Percentiles rank a stretch among this genome's conserved stretches.
Evolutionary conservation across 1,140 invertebrate genomes (phyloP).

Genomic region (Platorchestia sp.): DNA sequence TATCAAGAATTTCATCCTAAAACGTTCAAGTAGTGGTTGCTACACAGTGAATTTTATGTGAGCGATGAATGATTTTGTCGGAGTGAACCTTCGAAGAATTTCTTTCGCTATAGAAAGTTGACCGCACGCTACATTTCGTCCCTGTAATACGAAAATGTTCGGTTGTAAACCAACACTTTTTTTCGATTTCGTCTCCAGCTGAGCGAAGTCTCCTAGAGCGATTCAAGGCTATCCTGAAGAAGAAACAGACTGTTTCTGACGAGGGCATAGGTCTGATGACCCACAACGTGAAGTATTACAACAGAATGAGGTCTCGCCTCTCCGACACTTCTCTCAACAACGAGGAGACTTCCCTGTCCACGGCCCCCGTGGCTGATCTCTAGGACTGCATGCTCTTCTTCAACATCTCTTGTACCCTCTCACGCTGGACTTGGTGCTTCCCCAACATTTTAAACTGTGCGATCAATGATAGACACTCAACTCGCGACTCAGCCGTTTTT

Average conservation of each 20-base stretch:
- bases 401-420: not conserved
- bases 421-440: not conserved
- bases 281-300: slow-evolving; percentile 70
- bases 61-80: not conserved
- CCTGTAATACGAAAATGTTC: not conserved
- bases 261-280: slow-evolving; percentile 69
- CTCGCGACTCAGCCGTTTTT: not conserved
- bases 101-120: not conserved
- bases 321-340: slow-evolving; percentile 63
- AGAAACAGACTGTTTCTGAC: slow-evolving; percentile 54
- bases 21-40: not conserved
- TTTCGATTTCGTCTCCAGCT: slow-evolving; percentile 48
- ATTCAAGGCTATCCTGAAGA: slow-evolving; percentile 57
- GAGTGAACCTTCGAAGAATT: not conserved
- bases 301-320: slow-evolving; percentile 67
- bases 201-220: slow-evolving; percentile 57
- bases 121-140: not conserved
- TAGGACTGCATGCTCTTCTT: not conserved
- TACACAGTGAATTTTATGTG: not conserved
- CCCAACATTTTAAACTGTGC: not conserved
- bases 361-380: not conserved
- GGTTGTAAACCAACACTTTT: not conserved
- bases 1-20: not conserved
- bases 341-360: slow-evolving; percentile 54
- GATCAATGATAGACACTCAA: not conserved